Evolutionary conservation across 2,113 vertebrate genomes (phyloP), one percentile per base, ranked within the genome.

Genomic region (Coptodon bakossiorum): DNA sequence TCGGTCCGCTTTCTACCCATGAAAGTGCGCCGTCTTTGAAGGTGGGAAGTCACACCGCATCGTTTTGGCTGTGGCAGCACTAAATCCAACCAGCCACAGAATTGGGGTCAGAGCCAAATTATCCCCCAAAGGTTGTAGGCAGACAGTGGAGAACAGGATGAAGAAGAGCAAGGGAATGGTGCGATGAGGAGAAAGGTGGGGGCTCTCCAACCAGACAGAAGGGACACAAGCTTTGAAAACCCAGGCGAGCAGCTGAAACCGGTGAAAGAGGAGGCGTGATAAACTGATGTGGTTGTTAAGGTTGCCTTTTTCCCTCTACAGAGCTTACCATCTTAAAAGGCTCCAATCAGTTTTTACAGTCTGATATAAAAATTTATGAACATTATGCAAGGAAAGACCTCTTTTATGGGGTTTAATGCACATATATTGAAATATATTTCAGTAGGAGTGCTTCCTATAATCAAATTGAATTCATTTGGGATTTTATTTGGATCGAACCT

Each of bases 31-130:
- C 36, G 78, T 63, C 84, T 92, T 90, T 93, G 89, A 95, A 88
- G 84, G 86, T 87, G 78, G 82, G 50, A 40, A 91, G 90, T 71
- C 79, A 56, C 76, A 53, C 82, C 12, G 3, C 17, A 61, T 86
- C 57, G 6, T 88, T 87, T 86, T 63, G 82, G 84, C 88, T 53
- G 84, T 16, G 86, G 81, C 27, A 7, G 36, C 40, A 4, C 80
- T 81, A 80, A 90, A 91, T 90, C 80, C 63, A 63, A 14, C 59
- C 80, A 63, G 80, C 53, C 85, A 66, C 40, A 88, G 93, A 93
- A 94, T 88, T n/a, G 81, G 27, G 89, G 94, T 94, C 93, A 93
- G 89, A 88, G 82, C 84, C 90, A 94, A 92, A 94, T 94, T 91
- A 94, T 88, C 78, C 87, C 71, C 73, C 53, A 92, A 83, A 90